Percentiles rank a stretch among this genome's conserved stretches.
These are phyloP conservation scores for Galagoides demidoff DNA, from an alignment of 2,797 vertebrate species.

Conservation along the genomic window DNA sequence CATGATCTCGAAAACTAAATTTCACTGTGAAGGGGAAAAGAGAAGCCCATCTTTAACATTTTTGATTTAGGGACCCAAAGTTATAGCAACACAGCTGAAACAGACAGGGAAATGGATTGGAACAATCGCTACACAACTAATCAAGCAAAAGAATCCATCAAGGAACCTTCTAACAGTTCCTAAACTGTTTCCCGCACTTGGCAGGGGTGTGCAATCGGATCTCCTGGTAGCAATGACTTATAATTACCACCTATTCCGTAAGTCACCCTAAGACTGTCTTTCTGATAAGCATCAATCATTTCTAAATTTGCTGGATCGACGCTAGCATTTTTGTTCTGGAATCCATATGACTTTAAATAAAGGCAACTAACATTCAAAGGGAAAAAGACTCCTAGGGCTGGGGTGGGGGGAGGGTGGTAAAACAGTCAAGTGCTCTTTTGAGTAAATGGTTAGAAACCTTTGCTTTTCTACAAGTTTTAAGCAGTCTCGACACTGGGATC, in stretches of 20 bases:
- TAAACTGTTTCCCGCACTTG: not conserved
- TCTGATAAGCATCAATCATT: not conserved
- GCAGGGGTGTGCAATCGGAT: not conserved
- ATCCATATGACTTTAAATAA: not conserved
- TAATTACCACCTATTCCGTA: not conserved
- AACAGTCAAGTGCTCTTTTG: not conserved
- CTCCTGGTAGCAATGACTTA: not conserved
- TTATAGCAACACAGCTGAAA: not conserved
- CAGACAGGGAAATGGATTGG: not conserved
- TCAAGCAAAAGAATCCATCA: not conserved
- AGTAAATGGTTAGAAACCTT: not conserved
- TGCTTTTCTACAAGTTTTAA: not conserved
- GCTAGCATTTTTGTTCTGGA: not conserved
- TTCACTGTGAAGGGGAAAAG: not conserved
- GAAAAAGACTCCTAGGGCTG: not conserved
- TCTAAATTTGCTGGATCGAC: not conserved
- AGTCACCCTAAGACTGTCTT: not conserved
- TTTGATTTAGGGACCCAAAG: not conserved
- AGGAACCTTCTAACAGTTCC: not conserved
- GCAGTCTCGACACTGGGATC: not conserved
- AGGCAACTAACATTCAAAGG: not conserved
- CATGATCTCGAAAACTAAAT: not conserved
- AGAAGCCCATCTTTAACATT: not conserved
- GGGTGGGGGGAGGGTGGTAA: not conserved
- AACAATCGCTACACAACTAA: not conserved